Evolutionary conservation across 2,113 vertebrate species (phyloP), one percentile per base, ranked within the genome.

Genomic region (Callorhinus ursinus): DNA sequence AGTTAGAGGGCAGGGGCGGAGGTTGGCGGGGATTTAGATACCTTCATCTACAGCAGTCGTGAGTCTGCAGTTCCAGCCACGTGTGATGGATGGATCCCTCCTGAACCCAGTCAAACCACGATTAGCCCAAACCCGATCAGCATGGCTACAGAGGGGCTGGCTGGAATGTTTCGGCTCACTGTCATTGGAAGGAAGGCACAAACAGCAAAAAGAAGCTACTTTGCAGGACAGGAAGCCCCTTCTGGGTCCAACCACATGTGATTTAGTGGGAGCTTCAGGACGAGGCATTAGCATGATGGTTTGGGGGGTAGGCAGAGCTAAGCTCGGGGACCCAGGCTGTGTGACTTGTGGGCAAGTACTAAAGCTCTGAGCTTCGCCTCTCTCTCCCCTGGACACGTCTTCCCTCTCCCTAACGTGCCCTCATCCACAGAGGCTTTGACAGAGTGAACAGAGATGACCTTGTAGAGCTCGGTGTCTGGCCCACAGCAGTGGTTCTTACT

Each of bases 41-140:
- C 36, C 85, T 59, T 82, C n/a, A 18, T n/a, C 63, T 31, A 0
- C 51, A 31, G 39, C 36, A 4, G 59, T 21, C 5, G 0, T 10
- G 76, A 81, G 77, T 63, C 89, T 14, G 1, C 33, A 21, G 59
- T 81, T 81, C 69, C 24, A 31, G 13, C 88, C 46, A 33, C 28
- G 1, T 10, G 12, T 63, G 57, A 61, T 3, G 2, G 90, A 22
- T 15, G 2, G 90, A 22, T 15, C 46, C n/a, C 14, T 91, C 59
- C 39, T 12, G 3, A 46, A 33, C 18, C 81, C 26, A 19, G 28
- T 33, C 49, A 67, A 39, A 42, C 28, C 13, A 15, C 8, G 49
- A 51, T 67, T 49, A 83, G 36, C 14, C 53, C 65, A 95, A 49
- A 93, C 15, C 42, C 24, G 14, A 1, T 67, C 31, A 9, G 46